phyloP scores from a whole-genome alignment of 2,113 vertebrate species.

The Xiphias gladius region DNA sequence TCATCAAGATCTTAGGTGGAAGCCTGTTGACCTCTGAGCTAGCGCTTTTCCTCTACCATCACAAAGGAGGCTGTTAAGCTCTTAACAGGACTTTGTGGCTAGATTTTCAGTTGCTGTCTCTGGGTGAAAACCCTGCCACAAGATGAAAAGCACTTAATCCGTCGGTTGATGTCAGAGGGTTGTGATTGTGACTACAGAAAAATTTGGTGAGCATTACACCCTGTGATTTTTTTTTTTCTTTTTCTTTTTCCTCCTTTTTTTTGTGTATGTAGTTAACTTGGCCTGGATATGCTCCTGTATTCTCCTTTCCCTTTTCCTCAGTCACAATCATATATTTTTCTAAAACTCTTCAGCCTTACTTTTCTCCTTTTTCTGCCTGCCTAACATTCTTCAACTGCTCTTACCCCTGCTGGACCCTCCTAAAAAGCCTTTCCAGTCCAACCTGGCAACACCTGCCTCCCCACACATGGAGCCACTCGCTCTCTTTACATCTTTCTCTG shows the following conservation, averaged over 20 bases:
- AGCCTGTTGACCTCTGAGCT: conserved; percentile 74
- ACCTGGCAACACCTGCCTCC: conserved; percentile 47
- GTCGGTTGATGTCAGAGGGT: conserved; percentile 78
- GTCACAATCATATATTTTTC: conserved; percentile 3
- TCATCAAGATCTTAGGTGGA: conserved; percentile 68
- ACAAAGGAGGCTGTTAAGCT: conserved; percentile 72
- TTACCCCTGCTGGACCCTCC: conserved; percentile 46
- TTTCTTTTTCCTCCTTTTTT: conserved; percentile 8
- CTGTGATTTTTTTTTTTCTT: conserved; percentile 33
- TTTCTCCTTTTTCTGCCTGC: conserved; percentile 20
- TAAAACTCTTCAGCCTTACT: conserved; percentile 9
- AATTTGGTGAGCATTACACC: conserved; percentile 39
- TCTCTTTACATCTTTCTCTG: conserved; percentile 34
- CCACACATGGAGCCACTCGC: conserved; percentile 21
- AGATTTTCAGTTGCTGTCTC: conserved; percentile 66
- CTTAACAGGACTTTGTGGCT: conserved; percentile 74
- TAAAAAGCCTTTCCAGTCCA: conserved; percentile 14
- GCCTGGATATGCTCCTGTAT: conserved; percentile 5
- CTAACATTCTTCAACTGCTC: conserved; percentile 11
- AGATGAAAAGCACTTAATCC: conserved; percentile 83
- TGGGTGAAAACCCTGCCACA: conserved; percentile 56
- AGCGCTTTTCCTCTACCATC: conserved; percentile 58
- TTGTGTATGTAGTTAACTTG: conserved; percentile 14
- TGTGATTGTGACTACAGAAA: conserved; percentile 61
- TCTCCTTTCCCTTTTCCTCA: background rate